phyloP scores from a whole-genome alignment of 2,888 invertebrate genomes.

The Agrotis clavis region DNA sequence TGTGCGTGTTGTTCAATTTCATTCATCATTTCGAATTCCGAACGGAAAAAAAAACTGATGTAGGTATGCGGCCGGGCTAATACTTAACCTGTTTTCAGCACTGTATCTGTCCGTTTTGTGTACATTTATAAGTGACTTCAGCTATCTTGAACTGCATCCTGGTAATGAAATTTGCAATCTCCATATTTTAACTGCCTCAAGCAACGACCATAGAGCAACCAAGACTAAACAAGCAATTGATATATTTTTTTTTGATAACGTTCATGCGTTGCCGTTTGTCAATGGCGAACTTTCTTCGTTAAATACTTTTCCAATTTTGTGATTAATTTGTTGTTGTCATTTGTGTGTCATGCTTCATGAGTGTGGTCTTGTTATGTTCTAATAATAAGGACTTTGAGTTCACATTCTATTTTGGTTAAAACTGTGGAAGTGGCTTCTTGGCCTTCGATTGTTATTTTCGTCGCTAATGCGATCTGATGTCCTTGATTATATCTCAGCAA shows the following conservation, averaged over 20 bases:
- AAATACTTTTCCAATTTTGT: not conserved
- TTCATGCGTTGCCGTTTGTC: conserved; percentile 9
- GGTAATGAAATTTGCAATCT: conserved; percentile 22
- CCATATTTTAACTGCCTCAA: not conserved
- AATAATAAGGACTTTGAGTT: conserved; percentile 3
- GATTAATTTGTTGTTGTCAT: conserved; percentile 10
- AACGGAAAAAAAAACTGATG: too few species aligned
- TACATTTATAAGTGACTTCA: not conserved
- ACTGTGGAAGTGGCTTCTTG: not conserved
- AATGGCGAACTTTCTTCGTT: conserved; percentile 10
- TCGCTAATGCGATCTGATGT: not conserved
- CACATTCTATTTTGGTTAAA: conserved; percentile 4
- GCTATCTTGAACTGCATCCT: conserved; percentile 18
- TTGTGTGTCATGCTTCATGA: conserved; percentile 13
- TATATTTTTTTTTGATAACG: conserved; percentile 17
- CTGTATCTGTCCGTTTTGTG: too few species aligned
- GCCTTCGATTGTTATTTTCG: not conserved
- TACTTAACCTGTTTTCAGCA: too few species aligned
- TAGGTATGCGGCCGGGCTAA: too few species aligned
- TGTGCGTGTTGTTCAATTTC: too few species aligned
- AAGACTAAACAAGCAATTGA: conserved; percentile 24
- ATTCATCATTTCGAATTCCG: too few species aligned
- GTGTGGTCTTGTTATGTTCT: conserved; percentile 7
- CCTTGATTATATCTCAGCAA: not conserved
- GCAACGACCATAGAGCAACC: not conserved